Conservation (phyloP, 2,888 invertebrate genomes). For the Dasypogon diadema region DNA sequence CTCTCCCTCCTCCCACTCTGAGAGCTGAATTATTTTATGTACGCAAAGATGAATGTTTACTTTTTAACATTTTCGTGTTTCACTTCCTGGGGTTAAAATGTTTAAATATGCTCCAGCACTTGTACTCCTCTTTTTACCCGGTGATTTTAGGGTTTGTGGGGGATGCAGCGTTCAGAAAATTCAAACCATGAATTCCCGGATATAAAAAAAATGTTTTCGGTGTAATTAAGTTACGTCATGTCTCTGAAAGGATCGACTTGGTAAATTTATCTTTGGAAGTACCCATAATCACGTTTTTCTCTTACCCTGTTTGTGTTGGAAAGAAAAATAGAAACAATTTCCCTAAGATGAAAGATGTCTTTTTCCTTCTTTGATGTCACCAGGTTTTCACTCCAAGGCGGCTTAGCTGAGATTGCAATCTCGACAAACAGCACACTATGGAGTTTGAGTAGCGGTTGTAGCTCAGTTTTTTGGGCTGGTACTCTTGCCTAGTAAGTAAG, state of each 20-base stretch:
- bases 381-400: conserved; percentile 2
- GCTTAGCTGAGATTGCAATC: conserved; percentile 13
- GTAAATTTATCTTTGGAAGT: conserved; percentile 15
- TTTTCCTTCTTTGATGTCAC: not conserved
- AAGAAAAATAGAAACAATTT: not conserved
- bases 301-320: not conserved
- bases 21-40: conserved; percentile 33
- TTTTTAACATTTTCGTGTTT: conserved; percentile 17
- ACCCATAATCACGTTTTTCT: not conserved
- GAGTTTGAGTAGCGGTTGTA: not conserved
- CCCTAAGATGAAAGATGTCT: not conserved
- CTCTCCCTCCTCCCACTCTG: not conserved
- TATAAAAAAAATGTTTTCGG: conserved; percentile 19
- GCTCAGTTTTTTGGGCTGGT: not conserved
- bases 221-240: conserved; percentile 24
- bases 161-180: not conserved
- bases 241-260: not conserved
- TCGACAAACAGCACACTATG: not conserved
- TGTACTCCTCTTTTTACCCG: not conserved
- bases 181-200: not conserved
- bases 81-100: conserved; percentile 13
- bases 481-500: not conserved
- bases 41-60: conserved; percentile 36
- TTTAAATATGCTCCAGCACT: conserved; percentile 36
- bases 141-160: not conserved